These are phyloP conservation scores for Antechinus stuartii DNA, from an alignment of 2,113 vertebrate genomes.

Conservation along the genomic window DNA sequence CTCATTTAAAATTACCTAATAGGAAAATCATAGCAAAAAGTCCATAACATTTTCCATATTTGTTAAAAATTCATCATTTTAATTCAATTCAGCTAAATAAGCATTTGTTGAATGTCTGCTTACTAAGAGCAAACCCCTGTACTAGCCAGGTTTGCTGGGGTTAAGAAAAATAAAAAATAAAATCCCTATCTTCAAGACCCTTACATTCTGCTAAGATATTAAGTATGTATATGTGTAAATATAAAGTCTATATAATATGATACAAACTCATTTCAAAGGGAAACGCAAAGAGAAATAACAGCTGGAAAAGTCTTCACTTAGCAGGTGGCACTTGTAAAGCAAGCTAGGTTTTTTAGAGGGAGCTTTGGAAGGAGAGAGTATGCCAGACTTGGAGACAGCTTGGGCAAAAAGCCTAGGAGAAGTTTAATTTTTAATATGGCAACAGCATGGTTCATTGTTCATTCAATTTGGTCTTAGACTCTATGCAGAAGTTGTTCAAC, in stretches of 20 bases:
- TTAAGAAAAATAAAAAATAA: no score
- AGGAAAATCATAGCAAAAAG: background rate
- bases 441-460: background rate
- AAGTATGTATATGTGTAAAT: background rate
- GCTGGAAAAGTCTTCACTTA: background rate
- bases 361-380: background rate
- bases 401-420: background rate
- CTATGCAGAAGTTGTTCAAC: background rate
- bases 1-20: background rate
- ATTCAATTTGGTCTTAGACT: background rate
- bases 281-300: background rate
- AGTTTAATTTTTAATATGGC: background rate
- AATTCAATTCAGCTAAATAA: background rate
- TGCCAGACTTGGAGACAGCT: background rate
- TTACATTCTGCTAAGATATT: background rate
- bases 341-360: background rate
- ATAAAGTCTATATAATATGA: background rate
- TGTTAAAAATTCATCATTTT: background rate
- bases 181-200: background rate
- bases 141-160: background rate
- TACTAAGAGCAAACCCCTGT: background rate
- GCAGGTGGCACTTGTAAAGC: background rate
- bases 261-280: no score
- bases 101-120: background rate
- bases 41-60: background rate